Base-by-base conservation (phyloP, 2,888 invertebrate genomes). In the Dione juno region DNA sequence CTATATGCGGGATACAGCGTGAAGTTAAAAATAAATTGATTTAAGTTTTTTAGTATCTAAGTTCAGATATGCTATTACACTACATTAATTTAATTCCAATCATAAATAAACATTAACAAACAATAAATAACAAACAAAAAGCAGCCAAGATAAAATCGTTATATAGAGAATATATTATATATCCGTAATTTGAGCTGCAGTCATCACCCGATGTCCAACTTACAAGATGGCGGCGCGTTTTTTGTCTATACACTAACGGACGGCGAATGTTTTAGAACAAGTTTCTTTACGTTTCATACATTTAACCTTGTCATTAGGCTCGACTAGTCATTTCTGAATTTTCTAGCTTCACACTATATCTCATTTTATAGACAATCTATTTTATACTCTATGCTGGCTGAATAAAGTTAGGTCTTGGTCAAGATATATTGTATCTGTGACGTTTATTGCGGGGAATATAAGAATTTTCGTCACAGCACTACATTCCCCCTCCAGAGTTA, bases 231-330 rank as follows among this genome's bases (percentile, higher is more conserved):
- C 79, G 73, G 78, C 72, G 74, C 69, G 67, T 81, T 81, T 81
- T 81, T 81, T 81, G 80, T 81, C 81, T 81, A 80, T 77, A 75
- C 73, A 70, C 76, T 79, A 78, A 79, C 80, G 80, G 79, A 79
- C 75, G 70, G 79, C 78, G 77, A 79, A 78, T 79, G 79, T 79
- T 80, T 77, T 76, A 79, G 78, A 81, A 81, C 81, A 79, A 78
- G 81, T 81, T 81, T 79, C 81, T 80, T 79, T 78, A 77, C 80
- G 80, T 81, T 79, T 80, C 80, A 78, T 80, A 78, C 78, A 79
- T 78, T 79, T 80, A 81, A 81, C 81, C 81, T 81, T 81, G 81
- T 81, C 81, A 81, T 81, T 81, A 81, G 79, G 77, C 78, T 71
- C 78, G 76, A 74, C 79, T 79, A 79, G 79, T 80, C 78, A 79